Conservation (phyloP, 2,113 vertebrate species). For the Gorsachius goisagi region DNA sequence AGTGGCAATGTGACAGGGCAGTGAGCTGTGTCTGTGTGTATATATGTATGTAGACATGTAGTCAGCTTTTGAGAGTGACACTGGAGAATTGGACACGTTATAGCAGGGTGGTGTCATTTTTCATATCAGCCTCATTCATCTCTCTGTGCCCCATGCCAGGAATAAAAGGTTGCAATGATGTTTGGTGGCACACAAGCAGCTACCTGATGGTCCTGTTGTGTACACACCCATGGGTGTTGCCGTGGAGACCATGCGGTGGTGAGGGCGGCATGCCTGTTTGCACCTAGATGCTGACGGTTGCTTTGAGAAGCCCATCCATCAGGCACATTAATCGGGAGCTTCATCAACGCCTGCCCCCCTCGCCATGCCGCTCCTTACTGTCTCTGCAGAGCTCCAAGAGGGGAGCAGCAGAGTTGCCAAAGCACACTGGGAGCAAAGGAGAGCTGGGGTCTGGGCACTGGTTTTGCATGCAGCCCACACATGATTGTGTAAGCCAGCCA, state of each 20-base stretch:
- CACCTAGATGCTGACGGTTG: neutral
- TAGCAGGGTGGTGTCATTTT: slow-evolving; percentile 43
- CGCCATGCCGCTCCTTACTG: neutral
- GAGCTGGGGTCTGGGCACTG: neutral
- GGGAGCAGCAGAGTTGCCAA: neutral
- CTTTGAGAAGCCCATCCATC: neutral
- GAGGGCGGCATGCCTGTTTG: neutral
- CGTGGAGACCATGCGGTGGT: neutral
- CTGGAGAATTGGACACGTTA: slow-evolving; percentile 34
- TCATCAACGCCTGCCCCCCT: neutral
- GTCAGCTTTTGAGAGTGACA: neutral
- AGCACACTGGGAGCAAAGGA: neutral
- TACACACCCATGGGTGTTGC: neutral
- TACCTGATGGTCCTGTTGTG: slow-evolving; percentile 59
- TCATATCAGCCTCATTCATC: slow-evolving; percentile 52
- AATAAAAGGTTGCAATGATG: slow-evolving; percentile 24
- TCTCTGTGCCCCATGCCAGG: slow-evolving; percentile 3
- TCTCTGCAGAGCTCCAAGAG: neutral
- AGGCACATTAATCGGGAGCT: neutral
- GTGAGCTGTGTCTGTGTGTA: neutral
- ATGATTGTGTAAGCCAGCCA: neutral
- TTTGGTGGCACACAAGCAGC: slow-evolving; percentile 23
- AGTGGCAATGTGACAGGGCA: neutral
- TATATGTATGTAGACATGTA: neutral
- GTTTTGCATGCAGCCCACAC: neutral